Conservation (phyloP, 2,888 invertebrate species). For the Sphinx pinastri region DNA sequence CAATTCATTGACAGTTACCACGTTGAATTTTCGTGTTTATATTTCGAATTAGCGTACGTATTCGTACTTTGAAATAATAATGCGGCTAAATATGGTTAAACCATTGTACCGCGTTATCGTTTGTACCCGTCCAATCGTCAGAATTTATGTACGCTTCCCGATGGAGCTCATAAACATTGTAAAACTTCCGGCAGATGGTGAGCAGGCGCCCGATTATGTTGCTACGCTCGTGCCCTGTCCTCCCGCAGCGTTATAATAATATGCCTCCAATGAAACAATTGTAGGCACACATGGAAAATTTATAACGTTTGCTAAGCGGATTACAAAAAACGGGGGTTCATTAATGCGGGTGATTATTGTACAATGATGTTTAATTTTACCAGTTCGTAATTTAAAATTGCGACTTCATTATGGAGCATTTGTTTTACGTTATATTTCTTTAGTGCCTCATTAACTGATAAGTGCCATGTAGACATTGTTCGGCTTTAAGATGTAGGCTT, state of each 20-base stretch:
- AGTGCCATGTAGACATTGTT: neutral
- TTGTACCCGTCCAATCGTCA: conserved; percentile 66
- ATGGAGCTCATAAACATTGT: conserved; percentile 80
- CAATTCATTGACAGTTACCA: conserved; percentile 6
- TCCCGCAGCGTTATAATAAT: conserved; percentile 43
- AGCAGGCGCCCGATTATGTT: conserved; percentile 69
- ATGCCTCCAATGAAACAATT: conserved; percentile 53
- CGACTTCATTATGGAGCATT: neutral
- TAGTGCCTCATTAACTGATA: neutral
- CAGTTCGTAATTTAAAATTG: conserved; percentile 7
- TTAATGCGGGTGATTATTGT: conserved; percentile 18
- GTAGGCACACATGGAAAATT: conserved; percentile 55
- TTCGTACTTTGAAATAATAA: conserved; percentile 53
- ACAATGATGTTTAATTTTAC: conserved; percentile 19
- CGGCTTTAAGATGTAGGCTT: neutral
- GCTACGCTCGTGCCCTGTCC: conserved; percentile 35
- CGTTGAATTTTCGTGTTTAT: neutral
- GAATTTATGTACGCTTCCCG: conserved; percentile 78
- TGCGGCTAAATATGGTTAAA: conserved; percentile 58
- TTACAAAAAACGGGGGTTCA: conserved; percentile 40
- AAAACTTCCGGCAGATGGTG: conserved; percentile 81
- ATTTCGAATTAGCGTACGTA: conserved; percentile 24
- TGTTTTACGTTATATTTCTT: neutral
- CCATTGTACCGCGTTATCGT: conserved; percentile 67
- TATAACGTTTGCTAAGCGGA: conserved; percentile 61